phyloP scores from a whole-genome alignment of 2,113 vertebrate genomes.

The Neolamprologus brichardi region DNA sequence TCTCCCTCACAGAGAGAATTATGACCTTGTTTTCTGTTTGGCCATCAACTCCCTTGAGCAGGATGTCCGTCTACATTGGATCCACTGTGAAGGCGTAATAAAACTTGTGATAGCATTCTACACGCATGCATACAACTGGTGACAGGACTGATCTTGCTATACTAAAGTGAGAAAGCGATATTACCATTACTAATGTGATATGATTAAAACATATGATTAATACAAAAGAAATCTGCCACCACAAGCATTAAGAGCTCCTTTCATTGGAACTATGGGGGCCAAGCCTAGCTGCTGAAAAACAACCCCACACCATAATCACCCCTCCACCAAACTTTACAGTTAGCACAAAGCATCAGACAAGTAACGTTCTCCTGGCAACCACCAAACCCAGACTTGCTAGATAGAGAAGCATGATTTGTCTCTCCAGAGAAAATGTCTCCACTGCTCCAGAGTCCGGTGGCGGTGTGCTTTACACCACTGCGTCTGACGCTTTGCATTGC shows the following conservation, averaged over 20 bases:
- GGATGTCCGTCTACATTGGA: background rate
- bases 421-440: background rate
- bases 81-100: background rate
- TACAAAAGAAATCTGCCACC: background rate
- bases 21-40: background rate
- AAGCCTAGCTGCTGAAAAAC: background rate
- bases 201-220: background rate
- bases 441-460: background rate
- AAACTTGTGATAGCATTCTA: background rate
- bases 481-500: background rate
- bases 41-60: background rate
- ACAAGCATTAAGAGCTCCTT: background rate
- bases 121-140: background rate
- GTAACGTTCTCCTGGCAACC: background rate
- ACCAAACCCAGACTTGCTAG: background rate
- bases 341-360: background rate
- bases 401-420: rapidly evolving
- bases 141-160: background rate
- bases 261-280: background rate
- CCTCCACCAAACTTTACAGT: background rate
- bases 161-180: background rate
- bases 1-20: background rate
- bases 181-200: background rate
- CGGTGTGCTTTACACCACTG: background rate
- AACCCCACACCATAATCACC: background rate